Evolutionary conservation across 2,888 invertebrate genomes (phyloP).

Genomic region (Micoletzkya japonica): DNA sequence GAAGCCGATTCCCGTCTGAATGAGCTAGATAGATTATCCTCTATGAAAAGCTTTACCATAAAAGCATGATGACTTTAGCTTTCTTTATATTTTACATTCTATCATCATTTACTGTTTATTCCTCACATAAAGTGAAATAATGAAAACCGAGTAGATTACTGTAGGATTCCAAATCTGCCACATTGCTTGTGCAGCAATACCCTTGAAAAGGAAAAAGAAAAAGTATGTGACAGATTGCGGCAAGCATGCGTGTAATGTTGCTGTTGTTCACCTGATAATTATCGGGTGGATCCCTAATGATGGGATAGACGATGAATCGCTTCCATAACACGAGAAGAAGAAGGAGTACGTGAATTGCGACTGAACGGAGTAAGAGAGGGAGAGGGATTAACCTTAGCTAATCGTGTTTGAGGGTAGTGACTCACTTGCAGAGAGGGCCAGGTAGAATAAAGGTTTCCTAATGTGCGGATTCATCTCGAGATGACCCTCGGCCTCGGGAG

Average conservation of each 20-base stretch:
- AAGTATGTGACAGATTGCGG: no score
- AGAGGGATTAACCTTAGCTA: background rate
- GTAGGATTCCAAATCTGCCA: no score
- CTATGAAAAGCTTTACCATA: no score
- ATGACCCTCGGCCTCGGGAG: background rate
- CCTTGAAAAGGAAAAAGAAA: no score
- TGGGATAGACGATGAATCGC: slow-evolving; percentile 14
- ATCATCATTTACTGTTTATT: no score
- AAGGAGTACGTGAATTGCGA: background rate
- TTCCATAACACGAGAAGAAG: slow-evolving; percentile 23
- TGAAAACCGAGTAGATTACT: no score
- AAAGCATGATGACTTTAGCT: no score
- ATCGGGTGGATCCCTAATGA: background rate
- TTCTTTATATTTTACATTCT: no score
- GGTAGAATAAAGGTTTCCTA: background rate
- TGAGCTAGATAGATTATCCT: no score
- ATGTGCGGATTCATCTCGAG: background rate
- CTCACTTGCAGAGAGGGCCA: background rate
- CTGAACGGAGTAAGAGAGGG: background rate
- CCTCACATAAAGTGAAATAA: no score
- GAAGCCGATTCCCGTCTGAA: slow-evolving; percentile 19
- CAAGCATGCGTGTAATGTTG: no score
- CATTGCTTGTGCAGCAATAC: no score
- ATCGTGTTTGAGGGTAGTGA: background rate
- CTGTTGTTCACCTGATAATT: slow-evolving; percentile 13